Base-by-base conservation (phyloP, 1,140 invertebrate species). In the Camponotus pennsylvanicus region DNA sequence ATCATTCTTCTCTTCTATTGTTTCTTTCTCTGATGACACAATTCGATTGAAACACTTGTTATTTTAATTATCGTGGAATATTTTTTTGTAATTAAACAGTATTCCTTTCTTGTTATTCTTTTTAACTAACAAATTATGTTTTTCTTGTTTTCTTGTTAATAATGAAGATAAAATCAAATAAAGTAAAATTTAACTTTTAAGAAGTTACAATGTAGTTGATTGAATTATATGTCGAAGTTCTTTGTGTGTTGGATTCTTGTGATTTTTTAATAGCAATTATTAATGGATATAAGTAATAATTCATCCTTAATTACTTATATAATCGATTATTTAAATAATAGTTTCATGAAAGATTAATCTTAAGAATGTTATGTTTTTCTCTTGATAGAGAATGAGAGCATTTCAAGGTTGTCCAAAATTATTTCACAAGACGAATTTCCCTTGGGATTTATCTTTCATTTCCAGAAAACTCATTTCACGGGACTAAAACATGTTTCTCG, bases 371-470 rank as follows among this genome's bases (percentile, higher is more conserved):
- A 18, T 59, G 21, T 76, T 70, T 2, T 5, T 59, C 13, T 70
- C 15, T 42, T 80, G 21, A 59, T 42, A 49, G 34, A 70, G 37
- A 79, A 18, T 66, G 6, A 18, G 11, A 78, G 11, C 32, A 15
- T 80, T 70, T 42, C 78, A 70, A 80, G 52, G 21, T 80, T 80
- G 21, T 37, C 42, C 4, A 21, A 57, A 55, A 32, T 67, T 67
- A 80, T 70, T 80, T 70, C 3, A 27, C 49, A 15, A 57, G 15
- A 2, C 32, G 37, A 42, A 70, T 57, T 66, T 79, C 45, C 40
- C 63, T 15, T 42, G n/a, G 45, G 45, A 79, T 76, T 76, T 61
- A 76, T 34, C n/a, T 49, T 15, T 45, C 32, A n/a, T 52, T 18
- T 13, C 45, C 45, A 49, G 61, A 61, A 52, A 67, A 49, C 45